These are phyloP conservation scores for Sardinella longiceps DNA, from an alignment of 2,797 vertebrate genomes.

Conservation along the genomic window DNA sequence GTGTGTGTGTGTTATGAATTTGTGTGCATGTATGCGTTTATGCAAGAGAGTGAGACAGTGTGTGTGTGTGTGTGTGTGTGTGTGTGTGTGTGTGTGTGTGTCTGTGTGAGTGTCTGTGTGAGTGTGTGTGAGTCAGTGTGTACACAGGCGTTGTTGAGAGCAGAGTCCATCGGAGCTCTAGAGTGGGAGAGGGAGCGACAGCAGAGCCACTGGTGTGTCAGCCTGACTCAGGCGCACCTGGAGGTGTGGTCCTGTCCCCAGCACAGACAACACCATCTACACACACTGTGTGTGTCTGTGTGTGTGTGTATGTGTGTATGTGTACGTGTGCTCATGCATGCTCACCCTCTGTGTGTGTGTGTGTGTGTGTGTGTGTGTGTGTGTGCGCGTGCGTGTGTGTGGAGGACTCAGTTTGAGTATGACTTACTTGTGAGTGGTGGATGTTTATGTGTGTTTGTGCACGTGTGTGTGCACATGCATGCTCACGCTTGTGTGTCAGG, in stretches of 20 bases:
- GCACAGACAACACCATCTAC: neutral
- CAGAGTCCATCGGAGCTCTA: neutral
- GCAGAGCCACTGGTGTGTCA: neutral
- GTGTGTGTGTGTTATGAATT: too few species aligned
- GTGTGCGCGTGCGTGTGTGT: neutral
- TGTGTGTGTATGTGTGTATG: neutral
- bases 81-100: neutral
- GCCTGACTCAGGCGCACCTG: neutral
- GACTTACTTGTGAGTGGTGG: neutral
- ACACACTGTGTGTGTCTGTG: neutral
- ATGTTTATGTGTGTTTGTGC: neutral
- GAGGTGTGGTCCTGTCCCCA: neutral
- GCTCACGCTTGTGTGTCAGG: too few species aligned
- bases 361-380: neutral
- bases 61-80: neutral
- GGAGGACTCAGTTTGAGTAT: too few species aligned
- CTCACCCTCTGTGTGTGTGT: neutral
- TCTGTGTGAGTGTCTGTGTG: neutral
- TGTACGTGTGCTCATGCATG: neutral
- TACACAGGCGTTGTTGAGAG: constrained; percentile 3
- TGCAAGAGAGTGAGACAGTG: too few species aligned
- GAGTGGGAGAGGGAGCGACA: neutral
- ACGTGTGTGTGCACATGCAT: too few species aligned
- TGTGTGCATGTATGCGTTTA: too few species aligned
- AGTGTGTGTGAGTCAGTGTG: neutral